Evolutionary conservation across 1,140 invertebrate genomes (phyloP).

Genomic region (Anoplophora glabripennis): DNA sequence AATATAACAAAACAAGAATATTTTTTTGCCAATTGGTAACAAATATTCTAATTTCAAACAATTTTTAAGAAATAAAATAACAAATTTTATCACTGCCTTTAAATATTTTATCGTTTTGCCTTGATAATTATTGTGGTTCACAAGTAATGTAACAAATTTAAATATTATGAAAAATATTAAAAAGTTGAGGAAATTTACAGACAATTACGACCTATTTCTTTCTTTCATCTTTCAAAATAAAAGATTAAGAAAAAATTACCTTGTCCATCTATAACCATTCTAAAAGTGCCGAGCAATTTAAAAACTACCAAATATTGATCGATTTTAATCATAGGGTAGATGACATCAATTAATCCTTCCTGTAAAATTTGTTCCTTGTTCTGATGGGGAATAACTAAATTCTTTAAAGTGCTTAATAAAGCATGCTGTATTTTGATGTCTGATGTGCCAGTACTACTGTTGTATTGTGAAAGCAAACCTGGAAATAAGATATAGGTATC

Average conservation of each 20-base stretch:
- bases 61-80: too few relatives aligned
- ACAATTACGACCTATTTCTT: not conserved
- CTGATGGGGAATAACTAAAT: constrained; percentile 73
- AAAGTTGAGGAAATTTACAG: not conserved
- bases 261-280: constrained; percentile 83
- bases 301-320: constrained; percentile 79
- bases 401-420: constrained; percentile 75
- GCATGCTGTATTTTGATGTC: constrained; percentile 80
- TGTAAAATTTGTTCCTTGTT: constrained; percentile 75
- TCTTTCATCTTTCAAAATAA: not conserved
- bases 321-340: constrained; percentile 70
- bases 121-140: too few relatives aligned
- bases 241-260: constrained; percentile 43
- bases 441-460: constrained; percentile 24
- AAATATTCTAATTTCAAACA: too few relatives aligned
- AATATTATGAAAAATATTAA: too few relatives aligned
- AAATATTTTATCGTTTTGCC: too few relatives aligned
- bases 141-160: too few relatives aligned
- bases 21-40: too few relatives aligned
- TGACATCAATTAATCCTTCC: constrained; percentile 68
- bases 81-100: too few relatives aligned
- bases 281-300: constrained; percentile 79
- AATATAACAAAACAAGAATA: too few relatives aligned
- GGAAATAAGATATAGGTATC: constrained; percentile 19
- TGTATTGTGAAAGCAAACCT: constrained; percentile 39